A percentile compares a stretch with the other conserved stretches of the same genome.
Evolutionary conservation across 1,140 invertebrate species (phyloP).

Genomic region (Gryon sp.): DNA sequence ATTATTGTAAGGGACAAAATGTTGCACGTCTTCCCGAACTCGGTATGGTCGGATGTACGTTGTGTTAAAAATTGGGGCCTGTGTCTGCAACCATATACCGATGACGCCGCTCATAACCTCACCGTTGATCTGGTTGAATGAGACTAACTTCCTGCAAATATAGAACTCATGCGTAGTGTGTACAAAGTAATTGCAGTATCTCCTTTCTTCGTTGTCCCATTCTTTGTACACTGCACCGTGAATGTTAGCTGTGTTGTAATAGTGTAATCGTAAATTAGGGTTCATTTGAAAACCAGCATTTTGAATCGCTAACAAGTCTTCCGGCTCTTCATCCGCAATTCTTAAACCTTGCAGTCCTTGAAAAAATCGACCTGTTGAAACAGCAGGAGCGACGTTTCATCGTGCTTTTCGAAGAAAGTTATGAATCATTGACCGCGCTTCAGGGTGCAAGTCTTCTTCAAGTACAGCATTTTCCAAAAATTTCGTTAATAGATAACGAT

Average conservation of each 20-base stretch:
- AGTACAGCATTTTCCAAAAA: slow-evolving; percentile 2
- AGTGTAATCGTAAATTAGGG: background rate
- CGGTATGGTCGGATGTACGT: slow-evolving; percentile 4
- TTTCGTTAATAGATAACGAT: slow-evolving; percentile 2
- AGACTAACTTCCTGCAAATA: slow-evolving; percentile 9
- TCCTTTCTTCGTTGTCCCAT: slow-evolving; percentile 5
- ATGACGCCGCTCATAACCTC: background rate
- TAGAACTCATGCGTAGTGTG: slow-evolving; percentile 1
- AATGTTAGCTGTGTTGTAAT: slow-evolving; percentile 3
- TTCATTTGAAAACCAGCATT: background rate
- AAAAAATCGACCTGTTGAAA: slow-evolving; percentile 2
- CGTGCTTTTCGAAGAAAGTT: background rate
- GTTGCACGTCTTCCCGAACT: background rate
- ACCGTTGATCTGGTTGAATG: background rate
- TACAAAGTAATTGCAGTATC: slow-evolving; percentile 2
- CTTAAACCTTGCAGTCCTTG: background rate
- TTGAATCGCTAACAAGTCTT: background rate
- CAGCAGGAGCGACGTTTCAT: background rate
- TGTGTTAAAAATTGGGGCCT: background rate
- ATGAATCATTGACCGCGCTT: background rate
- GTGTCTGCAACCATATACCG: background rate
- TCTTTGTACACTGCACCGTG: slow-evolving; percentile 4
- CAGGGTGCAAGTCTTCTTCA: slow-evolving; percentile 1
- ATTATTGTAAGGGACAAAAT: background rate
- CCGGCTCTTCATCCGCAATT: background rate